Conservation (phyloP, 2,888 invertebrate species). For the Oxystoma pomonae region DNA sequence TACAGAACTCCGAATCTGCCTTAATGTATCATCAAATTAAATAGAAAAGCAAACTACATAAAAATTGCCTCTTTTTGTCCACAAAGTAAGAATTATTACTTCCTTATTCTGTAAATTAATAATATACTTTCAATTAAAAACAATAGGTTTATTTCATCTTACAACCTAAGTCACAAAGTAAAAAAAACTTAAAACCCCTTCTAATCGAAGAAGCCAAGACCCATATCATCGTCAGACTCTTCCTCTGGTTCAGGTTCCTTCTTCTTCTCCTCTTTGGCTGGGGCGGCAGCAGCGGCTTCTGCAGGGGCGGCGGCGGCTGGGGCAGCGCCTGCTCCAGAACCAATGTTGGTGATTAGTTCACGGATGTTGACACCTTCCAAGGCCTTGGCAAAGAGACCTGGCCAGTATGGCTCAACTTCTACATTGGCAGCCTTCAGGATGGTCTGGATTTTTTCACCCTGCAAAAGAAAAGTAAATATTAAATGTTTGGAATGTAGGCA, state of each 20-base stretch:
- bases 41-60: too few relatives aligned
- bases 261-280: slow-evolving; percentile 70
- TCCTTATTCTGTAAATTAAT: too few relatives aligned
- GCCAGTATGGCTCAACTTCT: slow-evolving; percentile 98
- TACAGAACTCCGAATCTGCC: too few relatives aligned
- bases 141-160: background rate
- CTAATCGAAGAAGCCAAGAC: slow-evolving; percentile 79
- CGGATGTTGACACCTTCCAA: slow-evolving; percentile 92
- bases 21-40: too few relatives aligned
- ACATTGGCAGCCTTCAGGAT: slow-evolving; percentile 96
- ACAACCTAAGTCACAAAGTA: background rate
- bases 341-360: slow-evolving; percentile 89
- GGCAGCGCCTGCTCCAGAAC: slow-evolving; percentile 85
- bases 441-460: slow-evolving; percentile 96
- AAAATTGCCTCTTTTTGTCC: too few relatives aligned
- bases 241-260: slow-evolving; percentile 72
- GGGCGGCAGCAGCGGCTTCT: slow-evolving; percentile 63
- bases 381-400: slow-evolving; percentile 95
- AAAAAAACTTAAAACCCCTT: background rate
- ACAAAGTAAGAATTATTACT: too few relatives aligned
- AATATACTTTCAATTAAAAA: too few relatives aligned
- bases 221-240: slow-evolving; percentile 91
- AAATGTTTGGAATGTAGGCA: too few relatives aligned
- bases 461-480: slow-evolving; percentile 31
- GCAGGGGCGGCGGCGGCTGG: slow-evolving; percentile 68